Conservation (phyloP, 2,113 vertebrate genomes). For the Eolophus roseicapilla region DNA sequence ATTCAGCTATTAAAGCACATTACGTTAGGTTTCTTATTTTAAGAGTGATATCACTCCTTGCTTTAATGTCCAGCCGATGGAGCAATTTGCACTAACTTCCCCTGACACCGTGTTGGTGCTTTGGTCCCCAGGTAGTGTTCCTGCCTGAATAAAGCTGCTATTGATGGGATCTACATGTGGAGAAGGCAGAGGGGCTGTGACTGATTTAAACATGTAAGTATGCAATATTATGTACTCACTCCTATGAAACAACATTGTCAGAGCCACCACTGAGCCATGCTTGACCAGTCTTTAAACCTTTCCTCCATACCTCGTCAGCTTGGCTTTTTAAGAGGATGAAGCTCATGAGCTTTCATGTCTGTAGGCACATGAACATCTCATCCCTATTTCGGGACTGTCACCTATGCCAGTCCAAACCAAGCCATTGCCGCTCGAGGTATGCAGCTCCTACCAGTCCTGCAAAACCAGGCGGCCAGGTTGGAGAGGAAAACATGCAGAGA, state of each 20-base stretch:
- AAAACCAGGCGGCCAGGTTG: neutral
- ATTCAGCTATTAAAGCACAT: slow-evolving; percentile 79
- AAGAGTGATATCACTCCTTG: slow-evolving; percentile 75
- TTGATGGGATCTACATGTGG: slow-evolving; percentile 46
- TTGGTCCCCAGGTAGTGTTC: slow-evolving; percentile 62
- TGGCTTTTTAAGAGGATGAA: neutral
- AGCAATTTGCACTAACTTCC: slow-evolving; percentile 78
- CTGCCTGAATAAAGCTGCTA: slow-evolving; percentile 74
- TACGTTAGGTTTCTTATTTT: slow-evolving; percentile 82
- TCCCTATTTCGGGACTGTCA: neutral
- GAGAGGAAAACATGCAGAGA: neutral
- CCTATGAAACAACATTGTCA: neutral
- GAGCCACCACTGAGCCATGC: neutral
- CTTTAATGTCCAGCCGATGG: slow-evolving; percentile 75
- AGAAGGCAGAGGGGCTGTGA: neutral
- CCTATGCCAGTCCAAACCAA: neutral
- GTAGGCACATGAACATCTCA: neutral
- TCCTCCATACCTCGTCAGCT: neutral
- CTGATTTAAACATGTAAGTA: slow-evolving; percentile 30
- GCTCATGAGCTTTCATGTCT: neutral
- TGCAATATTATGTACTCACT: neutral
- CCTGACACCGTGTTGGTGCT: slow-evolving; percentile 68
- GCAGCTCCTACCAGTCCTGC: neutral
- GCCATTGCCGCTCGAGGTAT: neutral
- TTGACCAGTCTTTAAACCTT: neutral